Conservation (phyloP, 1,140 invertebrate species). For the Cyrtorhinus lividipennis region DNA sequence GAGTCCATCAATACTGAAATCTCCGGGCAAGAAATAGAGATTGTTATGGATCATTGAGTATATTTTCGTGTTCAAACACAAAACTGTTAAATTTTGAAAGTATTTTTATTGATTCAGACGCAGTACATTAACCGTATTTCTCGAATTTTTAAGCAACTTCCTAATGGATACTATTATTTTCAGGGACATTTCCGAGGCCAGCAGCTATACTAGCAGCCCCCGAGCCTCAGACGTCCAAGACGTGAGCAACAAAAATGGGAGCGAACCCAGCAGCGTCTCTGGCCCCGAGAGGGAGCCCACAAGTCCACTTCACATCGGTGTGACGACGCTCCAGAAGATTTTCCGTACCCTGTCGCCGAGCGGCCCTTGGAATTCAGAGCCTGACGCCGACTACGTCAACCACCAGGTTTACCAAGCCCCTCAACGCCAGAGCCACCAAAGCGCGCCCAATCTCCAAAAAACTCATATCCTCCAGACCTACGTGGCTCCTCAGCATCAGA, state of each 20-base stretch:
- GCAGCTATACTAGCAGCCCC: slow-evolving; percentile 21
- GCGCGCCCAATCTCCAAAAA: too few species aligned
- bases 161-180: neutral
- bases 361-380: slow-evolving; percentile 15
- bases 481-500: neutral
- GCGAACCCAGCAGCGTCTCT: neutral
- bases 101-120: too few species aligned
- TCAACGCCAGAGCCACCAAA: neutral
- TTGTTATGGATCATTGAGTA: too few species aligned
- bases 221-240: neutral
- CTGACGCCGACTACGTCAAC: neutral
- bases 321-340: slow-evolving; percentile 25
- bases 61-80: too few species aligned
- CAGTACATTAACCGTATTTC: too few species aligned
- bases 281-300: neutral
- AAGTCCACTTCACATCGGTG: slow-evolving; percentile 22
- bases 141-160: too few species aligned
- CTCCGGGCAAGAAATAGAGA: too few species aligned
- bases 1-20: too few species aligned
- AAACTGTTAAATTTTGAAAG: too few species aligned
- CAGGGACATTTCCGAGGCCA: slow-evolving; percentile 21
- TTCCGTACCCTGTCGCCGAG: slow-evolving; percentile 22
- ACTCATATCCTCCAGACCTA: too few species aligned
- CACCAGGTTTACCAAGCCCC: too few species aligned
- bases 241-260: neutral